Percentiles rank a stretch among this genome's conserved stretches.
phyloP scores from a whole-genome alignment of 2,888 invertebrate species.

The Metallyticus violacea region DNA sequence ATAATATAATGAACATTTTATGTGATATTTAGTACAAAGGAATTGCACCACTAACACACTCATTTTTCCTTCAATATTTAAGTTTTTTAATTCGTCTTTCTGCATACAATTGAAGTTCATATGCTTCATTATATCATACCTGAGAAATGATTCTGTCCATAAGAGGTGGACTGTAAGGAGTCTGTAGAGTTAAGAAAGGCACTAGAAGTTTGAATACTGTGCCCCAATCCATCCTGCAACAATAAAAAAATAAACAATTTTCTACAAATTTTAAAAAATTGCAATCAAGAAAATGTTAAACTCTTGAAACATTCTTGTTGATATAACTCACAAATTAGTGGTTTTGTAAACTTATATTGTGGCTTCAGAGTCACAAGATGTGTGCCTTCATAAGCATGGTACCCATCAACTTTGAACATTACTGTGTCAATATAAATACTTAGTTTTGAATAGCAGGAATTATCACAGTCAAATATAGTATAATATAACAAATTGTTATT shows the following conservation, averaged over 20 bases:
- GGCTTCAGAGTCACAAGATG: too few relatives aligned
- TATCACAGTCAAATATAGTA: too few relatives aligned
- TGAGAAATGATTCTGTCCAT: constrained; percentile 34
- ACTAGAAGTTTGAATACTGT: constrained; percentile 32
- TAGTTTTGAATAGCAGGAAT: too few relatives aligned
- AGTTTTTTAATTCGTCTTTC: neutral
- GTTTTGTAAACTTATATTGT: too few relatives aligned
- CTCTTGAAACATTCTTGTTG: too few relatives aligned
- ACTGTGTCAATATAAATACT: too few relatives aligned
- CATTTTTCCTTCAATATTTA: neutral
- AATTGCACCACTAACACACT: neutral
- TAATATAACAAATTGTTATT: too few relatives aligned
- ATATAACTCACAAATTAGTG: too few relatives aligned
- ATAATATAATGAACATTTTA: neutral
- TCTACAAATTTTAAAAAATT: too few relatives aligned
- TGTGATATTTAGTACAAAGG: neutral
- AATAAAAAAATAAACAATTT: neutral
- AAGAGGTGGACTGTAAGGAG: constrained; percentile 25
- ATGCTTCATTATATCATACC: constrained; percentile 18
- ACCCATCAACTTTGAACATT: too few relatives aligned
- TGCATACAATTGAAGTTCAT: neutral
- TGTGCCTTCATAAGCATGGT: too few relatives aligned
- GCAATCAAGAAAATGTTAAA: too few relatives aligned
- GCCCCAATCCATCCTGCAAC: constrained; percentile 33
- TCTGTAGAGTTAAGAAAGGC: constrained; percentile 32